Evolutionary conservation across 1,140 invertebrate genomes (phyloP), one percentile per base, ranked within the genome.

Genomic region (Achatina immaculata): DNA sequence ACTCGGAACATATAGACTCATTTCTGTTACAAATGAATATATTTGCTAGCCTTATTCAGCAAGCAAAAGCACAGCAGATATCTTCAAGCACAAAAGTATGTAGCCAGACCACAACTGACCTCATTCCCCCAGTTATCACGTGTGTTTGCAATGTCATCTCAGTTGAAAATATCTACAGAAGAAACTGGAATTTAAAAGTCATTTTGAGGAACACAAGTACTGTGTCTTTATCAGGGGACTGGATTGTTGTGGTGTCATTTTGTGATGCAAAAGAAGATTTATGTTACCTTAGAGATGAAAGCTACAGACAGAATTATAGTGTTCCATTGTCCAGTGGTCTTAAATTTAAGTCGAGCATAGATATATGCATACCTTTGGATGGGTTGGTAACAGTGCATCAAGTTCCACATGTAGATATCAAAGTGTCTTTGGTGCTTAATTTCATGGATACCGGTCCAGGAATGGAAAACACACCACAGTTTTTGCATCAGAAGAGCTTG

Each of bases 1-100:
- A 11, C 19, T 73, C 71, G 28, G 2, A 1, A 45, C 34, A 7
- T 28, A 45, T 73, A 19, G 71, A 73, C 45, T 45, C 71, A 21
- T 73, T 51, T 73, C 34, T 73, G 21, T 24, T 73, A 21, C 71
- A 73, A 28, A 21, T 73, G 71, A 73, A 73, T 48, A 73, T 73
- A 31, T 48, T 73, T 34, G 40, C 42, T 7, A 43, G 28, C 21
- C 42, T 73, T 40, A 19, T 14, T 2, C 71, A 73, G 31, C 28
- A 45, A 1, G 9, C 9, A 19, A 42, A 42, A 43, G 38, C 6
- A 11, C n/a, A 14, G 69, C 42, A 9, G 9, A 1, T 9, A 34
- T 62, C 28, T 31, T 34, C 58, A 28, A 28, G 21, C 28, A 73
- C 71, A 28, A 40, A 72, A 11, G 1, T 1, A 43, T 16, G 9